These are phyloP conservation scores for Orgyia antiqua DNA, from an alignment of 2,888 invertebrate species.

Conservation along the genomic window DNA sequence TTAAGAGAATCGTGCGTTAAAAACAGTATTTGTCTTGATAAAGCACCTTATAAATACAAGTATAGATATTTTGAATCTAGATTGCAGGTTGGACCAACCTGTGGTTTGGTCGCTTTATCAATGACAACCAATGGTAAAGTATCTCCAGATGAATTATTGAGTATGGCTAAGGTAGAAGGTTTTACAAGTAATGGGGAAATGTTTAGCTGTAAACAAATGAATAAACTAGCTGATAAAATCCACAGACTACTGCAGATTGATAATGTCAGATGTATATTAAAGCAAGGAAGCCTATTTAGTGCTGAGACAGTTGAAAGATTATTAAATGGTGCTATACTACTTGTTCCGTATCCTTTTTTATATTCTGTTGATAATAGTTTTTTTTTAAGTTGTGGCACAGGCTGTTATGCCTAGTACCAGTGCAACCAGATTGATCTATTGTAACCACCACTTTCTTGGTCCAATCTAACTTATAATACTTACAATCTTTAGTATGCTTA, in stretches of 20 bases:
- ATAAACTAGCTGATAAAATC: constrained; percentile 77
- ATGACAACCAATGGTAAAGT: constrained; percentile 83
- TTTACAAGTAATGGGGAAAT: constrained; percentile 93
- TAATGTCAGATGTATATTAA: constrained; percentile 53
- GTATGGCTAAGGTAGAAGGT: constrained; percentile 79
- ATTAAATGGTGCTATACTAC: constrained; percentile 74
- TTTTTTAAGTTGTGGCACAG: too few species aligned
- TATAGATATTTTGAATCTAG: constrained; percentile 58
- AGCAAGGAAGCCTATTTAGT: constrained; percentile 61
- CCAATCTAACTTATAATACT: too few species aligned
- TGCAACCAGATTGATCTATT: too few species aligned
- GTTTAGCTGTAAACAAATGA: constrained; percentile 87
- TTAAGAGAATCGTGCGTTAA: constrained; percentile 77
- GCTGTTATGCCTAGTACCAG: too few species aligned
- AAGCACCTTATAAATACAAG: constrained; percentile 66
- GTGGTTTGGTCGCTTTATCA: constrained; percentile 91
- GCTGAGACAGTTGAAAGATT: constrained; percentile 70
- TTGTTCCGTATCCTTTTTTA: constrained; percentile 83
- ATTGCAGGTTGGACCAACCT: constrained; percentile 83
- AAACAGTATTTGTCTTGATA: constrained; percentile 68
- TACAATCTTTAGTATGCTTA: too few species aligned
- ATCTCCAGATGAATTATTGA: constrained; percentile 77
- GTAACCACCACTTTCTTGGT: too few species aligned
- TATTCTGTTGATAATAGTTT: constrained; percentile 20
- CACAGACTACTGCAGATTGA: constrained; percentile 63